Percentiles rank a stretch among this genome's conserved stretches.
Conservation (phyloP, 2,113 vertebrate species). For the Pituophis catenifer region DNA sequence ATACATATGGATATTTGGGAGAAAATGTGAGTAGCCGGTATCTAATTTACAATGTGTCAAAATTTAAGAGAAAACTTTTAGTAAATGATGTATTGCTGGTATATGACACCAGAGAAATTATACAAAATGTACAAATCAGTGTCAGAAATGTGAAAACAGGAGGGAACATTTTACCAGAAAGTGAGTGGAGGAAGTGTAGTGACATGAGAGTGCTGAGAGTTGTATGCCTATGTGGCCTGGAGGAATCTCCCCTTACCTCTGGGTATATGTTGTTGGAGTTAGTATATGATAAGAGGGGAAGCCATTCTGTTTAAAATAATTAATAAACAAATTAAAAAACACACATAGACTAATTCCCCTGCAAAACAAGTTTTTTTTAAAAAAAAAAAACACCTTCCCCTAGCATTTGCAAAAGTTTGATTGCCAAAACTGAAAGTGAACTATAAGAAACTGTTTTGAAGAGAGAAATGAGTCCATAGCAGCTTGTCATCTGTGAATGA, state of each 20-base stretch:
- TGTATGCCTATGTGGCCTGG: background rate
- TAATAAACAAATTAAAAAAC: background rate
- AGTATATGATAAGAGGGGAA: background rate
- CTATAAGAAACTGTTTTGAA: background rate
- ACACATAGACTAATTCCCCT: background rate
- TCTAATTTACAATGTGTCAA: background rate
- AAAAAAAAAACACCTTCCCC: background rate
- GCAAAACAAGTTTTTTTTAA: background rate
- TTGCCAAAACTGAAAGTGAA: background rate
- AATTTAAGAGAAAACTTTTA: background rate
- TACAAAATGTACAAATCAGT: background rate
- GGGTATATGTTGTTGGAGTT: background rate
- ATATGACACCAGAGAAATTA: background rate
- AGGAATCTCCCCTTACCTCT: background rate
- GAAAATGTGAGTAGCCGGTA: background rate
- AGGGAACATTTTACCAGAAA: background rate
- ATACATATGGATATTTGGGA: background rate
- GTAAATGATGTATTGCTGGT: background rate
- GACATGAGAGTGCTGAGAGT: background rate
- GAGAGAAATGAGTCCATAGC: slow-evolving; percentile 7
- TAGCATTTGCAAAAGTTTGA: background rate
- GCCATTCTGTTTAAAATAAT: background rate
- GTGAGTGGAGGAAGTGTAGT: background rate
- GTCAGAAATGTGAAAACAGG: background rate
- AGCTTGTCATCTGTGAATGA: background rate